Evolutionary conservation across 1,140 invertebrate genomes (phyloP).

Genomic region (Portunus trituberculatus): DNA sequence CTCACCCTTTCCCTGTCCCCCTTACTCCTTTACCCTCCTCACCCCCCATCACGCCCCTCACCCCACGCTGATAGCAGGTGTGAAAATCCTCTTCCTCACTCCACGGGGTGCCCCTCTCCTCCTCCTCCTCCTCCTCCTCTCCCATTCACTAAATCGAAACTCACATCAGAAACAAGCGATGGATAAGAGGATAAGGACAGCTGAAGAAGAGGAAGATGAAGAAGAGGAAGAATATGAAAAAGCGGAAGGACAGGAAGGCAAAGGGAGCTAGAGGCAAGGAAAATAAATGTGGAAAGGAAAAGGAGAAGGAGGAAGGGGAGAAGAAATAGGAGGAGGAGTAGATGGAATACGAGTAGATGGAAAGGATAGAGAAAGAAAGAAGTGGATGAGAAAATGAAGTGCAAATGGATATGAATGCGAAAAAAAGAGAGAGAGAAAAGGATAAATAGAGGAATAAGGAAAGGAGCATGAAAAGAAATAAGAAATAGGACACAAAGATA

Average conservation of each 20-base stretch:
- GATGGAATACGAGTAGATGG: too few relatives aligned
- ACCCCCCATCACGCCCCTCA: background rate
- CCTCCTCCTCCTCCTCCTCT: background rate
- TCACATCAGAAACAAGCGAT: background rate
- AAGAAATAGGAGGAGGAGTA: too few relatives aligned
- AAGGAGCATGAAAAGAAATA: too few relatives aligned
- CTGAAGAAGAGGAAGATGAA: background rate
- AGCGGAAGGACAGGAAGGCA: background rate
- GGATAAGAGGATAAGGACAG: background rate
- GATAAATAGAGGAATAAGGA: too few relatives aligned
- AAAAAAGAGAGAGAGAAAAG: too few relatives aligned
- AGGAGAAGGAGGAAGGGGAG: background rate
- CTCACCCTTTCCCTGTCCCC: too few relatives aligned
- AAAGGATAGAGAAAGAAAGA: too few relatives aligned
- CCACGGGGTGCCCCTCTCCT: background rate
- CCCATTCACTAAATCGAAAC: background rate
- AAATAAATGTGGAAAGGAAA: background rate
- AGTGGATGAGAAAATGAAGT: too few relatives aligned
- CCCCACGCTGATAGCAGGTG: conserved; percentile 26
- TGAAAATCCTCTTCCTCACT: conserved; percentile 30
- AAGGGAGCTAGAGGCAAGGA: background rate
- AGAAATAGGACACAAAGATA: too few relatives aligned
- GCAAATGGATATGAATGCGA: too few relatives aligned
- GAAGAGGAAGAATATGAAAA: background rate
- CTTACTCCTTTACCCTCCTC: background rate